phyloP scores from a whole-genome alignment of 2,113 vertebrate species.

The Glaucidium brasilianum region DNA sequence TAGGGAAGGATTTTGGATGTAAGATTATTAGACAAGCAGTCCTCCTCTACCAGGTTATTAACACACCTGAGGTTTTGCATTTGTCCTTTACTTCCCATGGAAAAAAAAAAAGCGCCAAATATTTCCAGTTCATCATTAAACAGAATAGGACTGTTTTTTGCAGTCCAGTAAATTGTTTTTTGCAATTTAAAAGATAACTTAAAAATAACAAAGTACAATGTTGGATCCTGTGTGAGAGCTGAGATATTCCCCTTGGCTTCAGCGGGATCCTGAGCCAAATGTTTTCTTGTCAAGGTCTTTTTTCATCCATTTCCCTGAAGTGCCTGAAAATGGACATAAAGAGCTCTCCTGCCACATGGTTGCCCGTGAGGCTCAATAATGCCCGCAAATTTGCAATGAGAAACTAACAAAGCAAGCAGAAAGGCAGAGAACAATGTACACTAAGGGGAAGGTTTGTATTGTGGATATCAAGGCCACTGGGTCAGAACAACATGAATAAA shows the following conservation, averaged over 20 bases:
- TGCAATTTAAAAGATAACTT: neutral
- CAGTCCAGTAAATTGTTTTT: too few species aligned
- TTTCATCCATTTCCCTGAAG: neutral
- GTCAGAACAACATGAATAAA: constrained; percentile 40
- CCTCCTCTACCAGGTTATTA: neutral
- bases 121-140: neutral
- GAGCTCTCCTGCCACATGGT: neutral
- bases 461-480: neutral
- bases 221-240: neutral
- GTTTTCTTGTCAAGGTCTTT: neutral
- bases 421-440: neutral
- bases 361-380: neutral
- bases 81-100: neutral
- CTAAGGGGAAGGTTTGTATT: neutral
- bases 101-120: neutral
- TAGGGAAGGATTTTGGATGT: neutral
- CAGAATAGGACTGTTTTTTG: neutral
- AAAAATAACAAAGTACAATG: too few species aligned
- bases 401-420: neutral
- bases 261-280: neutral
- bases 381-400: neutral
- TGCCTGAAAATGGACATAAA: neutral
- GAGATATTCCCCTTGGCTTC: neutral
- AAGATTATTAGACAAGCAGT: neutral
- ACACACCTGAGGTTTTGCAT: neutral